Evolutionary conservation across 1,140 invertebrate species (phyloP).

Genomic region (Plodia interpunctella): DNA sequence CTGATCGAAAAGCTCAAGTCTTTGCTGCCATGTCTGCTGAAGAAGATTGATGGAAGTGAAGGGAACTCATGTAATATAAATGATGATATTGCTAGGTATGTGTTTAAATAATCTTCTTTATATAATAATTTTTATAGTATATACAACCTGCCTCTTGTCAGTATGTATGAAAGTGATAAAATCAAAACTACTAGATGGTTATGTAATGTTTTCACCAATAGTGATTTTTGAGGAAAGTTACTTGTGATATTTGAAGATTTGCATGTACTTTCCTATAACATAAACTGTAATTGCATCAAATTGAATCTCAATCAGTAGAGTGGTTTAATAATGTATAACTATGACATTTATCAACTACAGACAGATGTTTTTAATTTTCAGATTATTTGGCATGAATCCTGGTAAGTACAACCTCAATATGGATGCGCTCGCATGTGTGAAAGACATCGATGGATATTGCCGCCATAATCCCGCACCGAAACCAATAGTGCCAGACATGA

Average conservation of each 20-base stretch:
- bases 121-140: too few species aligned
- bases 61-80: conserved; percentile 44
- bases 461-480: conserved; percentile 45
- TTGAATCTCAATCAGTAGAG: too few species aligned
- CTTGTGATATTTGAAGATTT: too few species aligned
- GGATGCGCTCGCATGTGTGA: conserved; percentile 54
- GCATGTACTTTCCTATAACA: too few species aligned
- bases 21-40: conserved; percentile 51
- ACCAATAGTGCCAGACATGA: conserved; percentile 16
- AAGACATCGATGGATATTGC: conserved; percentile 58
- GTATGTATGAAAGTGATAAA: too few species aligned
- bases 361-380: conserved; percentile 33
- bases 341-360: too few species aligned
- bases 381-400: conserved; percentile 57
- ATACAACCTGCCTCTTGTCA: too few species aligned
- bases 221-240: too few species aligned
- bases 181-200: too few species aligned
- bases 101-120: conserved; percentile 10
- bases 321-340: too few species aligned
- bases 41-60: conserved; percentile 28
- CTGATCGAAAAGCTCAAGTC: conserved; percentile 53
- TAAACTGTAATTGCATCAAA: too few species aligned
- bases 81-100: conserved; percentile 60
- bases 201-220: too few species aligned
- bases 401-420: conserved; percentile 62